Conservation (phyloP, 2,888 invertebrate species). For the Girardia tigrina region DNA sequence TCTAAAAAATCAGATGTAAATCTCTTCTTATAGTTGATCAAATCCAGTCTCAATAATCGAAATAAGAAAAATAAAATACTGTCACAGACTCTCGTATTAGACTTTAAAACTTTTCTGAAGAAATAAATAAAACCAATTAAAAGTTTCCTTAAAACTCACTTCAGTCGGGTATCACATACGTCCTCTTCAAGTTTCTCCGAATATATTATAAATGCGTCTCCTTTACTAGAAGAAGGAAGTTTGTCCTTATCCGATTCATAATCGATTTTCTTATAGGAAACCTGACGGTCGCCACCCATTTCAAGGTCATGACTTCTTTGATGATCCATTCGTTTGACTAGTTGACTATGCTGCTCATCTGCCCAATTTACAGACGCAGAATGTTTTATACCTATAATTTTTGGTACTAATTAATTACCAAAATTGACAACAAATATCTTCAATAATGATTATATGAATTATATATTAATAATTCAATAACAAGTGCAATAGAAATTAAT, state of each 20-base stretch:
- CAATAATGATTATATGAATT: no score
- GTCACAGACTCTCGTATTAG: not conserved
- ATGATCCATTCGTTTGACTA: not conserved
- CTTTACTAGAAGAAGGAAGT: not conserved
- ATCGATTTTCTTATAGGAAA: not conserved
- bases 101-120: not conserved
- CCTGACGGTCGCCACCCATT: not conserved
- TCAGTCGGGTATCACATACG: not conserved
- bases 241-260: not conserved
- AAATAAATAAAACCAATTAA: not conserved
- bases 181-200: not conserved
- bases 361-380: not conserved
- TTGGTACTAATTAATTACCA: no score
- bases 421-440: no score
- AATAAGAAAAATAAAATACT: not conserved
- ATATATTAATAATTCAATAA: no score
- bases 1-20: not conserved
- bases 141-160: no score
- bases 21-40: not conserved
- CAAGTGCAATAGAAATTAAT: no score
- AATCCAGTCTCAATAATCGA: not conserved
- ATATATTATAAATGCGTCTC: not conserved
- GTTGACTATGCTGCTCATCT: not conserved
- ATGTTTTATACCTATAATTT: conserved; percentile 11
- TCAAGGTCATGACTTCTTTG: not conserved